phyloP scores from a whole-genome alignment of 2,888 invertebrate species.

The Cosmopolites sordidus region DNA sequence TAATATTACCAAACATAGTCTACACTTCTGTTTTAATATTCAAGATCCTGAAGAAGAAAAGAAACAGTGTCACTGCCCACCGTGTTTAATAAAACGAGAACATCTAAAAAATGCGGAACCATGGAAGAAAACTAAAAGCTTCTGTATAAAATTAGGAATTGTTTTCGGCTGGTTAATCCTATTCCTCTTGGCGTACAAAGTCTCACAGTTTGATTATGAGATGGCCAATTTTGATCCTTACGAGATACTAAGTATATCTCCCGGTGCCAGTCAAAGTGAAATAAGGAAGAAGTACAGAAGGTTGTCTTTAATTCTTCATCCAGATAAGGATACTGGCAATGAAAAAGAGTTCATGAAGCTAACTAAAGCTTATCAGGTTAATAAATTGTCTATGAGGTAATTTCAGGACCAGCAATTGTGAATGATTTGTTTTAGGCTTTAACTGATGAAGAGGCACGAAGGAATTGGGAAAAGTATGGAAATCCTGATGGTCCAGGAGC shows the following conservation, averaged over 20 bases:
- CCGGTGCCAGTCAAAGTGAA: slow-evolving; percentile 79
- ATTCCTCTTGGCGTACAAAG: slow-evolving; percentile 80
- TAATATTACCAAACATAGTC: slow-evolving; percentile 41
- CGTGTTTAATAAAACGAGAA: slow-evolving; percentile 79
- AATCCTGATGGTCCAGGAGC: slow-evolving; percentile 99
- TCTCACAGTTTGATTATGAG: slow-evolving; percentile 96
- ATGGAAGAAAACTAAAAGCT: slow-evolving; percentile 77
- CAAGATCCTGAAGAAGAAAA: slow-evolving; percentile 72
- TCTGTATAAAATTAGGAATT: slow-evolving; percentile 73
- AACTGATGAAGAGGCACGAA: slow-evolving; percentile 94
- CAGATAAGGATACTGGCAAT: slow-evolving; percentile 96
- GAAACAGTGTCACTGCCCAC: slow-evolving; percentile 84
- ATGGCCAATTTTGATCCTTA: slow-evolving; percentile 99
- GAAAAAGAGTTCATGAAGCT: slow-evolving; percentile 96
- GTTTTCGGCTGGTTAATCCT: slow-evolving; percentile 79
- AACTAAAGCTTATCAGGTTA: slow-evolving; percentile 86
- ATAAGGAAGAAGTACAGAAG: slow-evolving; percentile 95
- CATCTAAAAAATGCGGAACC: slow-evolving; percentile 82
- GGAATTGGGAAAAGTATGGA: slow-evolving; percentile 98
- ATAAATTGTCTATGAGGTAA: slow-evolving; percentile 11
- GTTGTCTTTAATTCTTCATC: slow-evolving; percentile 90
- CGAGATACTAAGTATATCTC: slow-evolving; percentile 86
- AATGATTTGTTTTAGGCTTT: slow-evolving; percentile 61
- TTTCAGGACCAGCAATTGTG: neutral
- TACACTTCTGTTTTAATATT: slow-evolving; percentile 32